Percentiles rank a stretch among this genome's conserved stretches.
Evolutionary conservation across 2,113 vertebrate genomes (phyloP).

Genomic region (Microtus ochrogaster): DNA sequence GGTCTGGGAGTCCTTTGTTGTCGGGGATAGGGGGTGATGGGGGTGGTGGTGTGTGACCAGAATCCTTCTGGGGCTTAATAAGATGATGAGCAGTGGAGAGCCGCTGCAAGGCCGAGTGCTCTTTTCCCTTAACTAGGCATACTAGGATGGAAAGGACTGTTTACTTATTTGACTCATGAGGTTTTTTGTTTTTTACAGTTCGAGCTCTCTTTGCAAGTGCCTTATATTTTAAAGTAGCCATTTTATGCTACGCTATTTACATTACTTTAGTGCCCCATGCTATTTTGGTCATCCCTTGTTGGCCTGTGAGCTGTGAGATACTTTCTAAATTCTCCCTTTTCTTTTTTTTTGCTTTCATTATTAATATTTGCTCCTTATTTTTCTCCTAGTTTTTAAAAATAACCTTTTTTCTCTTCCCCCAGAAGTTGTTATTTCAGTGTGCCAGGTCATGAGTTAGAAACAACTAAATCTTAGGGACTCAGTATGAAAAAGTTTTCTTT

Average conservation of each 20-base stretch:
- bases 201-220: too few species aligned
- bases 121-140: not conserved
- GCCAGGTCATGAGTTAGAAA: not conserved
- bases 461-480: not conserved
- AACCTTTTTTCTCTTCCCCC: not conserved
- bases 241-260: not conserved
- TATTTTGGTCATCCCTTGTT: not conserved
- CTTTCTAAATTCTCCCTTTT: not conserved
- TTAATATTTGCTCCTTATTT: not conserved
- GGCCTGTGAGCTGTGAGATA: not conserved
- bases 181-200: too few species aligned
- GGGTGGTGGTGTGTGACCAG: not conserved
- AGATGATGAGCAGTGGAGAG: not conserved
- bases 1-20: not conserved
- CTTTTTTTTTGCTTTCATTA: not conserved
- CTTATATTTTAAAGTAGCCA: not conserved
- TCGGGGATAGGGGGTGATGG: too few species aligned
- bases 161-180: not conserved
- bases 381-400: not conserved
- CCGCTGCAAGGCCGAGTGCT: not conserved
- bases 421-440: not conserved
- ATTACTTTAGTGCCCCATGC: not conserved
- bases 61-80: not conserved
- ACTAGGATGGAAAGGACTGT: not conserved
- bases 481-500: conserved; percentile 9